A percentile compares a stretch with the other conserved stretches of the same genome.
Conservation (phyloP, 1,140 invertebrate genomes). For the Antheraea pernyi region DNA sequence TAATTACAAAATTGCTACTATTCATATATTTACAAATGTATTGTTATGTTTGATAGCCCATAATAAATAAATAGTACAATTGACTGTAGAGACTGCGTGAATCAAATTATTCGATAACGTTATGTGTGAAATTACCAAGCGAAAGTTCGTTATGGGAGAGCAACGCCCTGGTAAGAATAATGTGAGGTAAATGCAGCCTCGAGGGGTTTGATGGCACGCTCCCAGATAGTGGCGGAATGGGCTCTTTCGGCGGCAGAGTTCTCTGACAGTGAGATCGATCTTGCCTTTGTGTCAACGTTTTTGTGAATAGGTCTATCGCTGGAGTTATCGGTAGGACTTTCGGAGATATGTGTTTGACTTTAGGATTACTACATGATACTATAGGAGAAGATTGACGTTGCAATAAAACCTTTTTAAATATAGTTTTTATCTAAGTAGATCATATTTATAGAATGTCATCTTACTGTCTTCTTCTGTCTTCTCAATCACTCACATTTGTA, state of each 20-base stretch:
- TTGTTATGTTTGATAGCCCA: too few species aligned
- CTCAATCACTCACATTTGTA: too few species aligned
- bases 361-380: too few species aligned
- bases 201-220: constrained; percentile 9
- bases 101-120: not conserved
- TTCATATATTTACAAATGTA: too few species aligned
- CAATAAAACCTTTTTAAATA: too few species aligned
- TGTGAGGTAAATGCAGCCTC: constrained; percentile 18
- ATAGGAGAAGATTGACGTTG: too few species aligned
- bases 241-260: constrained; percentile 1
- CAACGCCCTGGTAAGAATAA: constrained; percentile 13
- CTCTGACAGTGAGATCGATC: not conserved
- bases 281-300: not conserved
- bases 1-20: too few species aligned
- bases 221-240: constrained; percentile 4
- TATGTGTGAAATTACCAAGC: not conserved
- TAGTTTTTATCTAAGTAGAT: too few species aligned
- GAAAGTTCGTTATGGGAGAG: constrained; percentile 5
- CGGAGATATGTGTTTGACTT: not conserved
- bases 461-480: too few species aligned
- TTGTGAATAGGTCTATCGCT: not conserved
- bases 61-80: too few species aligned
- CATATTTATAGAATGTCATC: too few species aligned
- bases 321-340: not conserved
- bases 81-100: too few species aligned